Conservation (phyloP, 2,797 vertebrate species). For the Chaetophractus vellerosus region DNA sequence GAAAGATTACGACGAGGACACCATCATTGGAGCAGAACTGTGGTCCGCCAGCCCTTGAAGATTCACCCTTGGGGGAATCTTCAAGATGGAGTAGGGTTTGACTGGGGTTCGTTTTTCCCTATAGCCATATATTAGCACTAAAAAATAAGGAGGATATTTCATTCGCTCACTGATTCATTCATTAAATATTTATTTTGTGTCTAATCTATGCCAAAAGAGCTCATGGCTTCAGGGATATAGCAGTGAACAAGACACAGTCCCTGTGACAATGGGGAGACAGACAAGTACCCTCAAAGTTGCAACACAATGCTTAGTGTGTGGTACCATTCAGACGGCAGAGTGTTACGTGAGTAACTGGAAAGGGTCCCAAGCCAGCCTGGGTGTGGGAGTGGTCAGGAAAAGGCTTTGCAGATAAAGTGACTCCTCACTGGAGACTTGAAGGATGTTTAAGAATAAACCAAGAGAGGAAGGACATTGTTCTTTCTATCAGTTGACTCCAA, state of each 20-base stretch:
- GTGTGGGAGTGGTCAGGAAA: not conserved
- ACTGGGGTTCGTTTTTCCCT: not conserved
- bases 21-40: not conserved
- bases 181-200: not conserved
- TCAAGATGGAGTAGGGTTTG: not conserved
- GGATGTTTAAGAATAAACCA: not conserved
- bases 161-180: not conserved
- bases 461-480: not conserved
- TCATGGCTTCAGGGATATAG: not conserved
- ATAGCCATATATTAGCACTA: not conserved
- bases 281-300: not conserved
- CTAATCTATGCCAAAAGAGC: not conserved
- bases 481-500: not conserved
- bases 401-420: not conserved
- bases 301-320: not conserved
- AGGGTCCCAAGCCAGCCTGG: fast-evolving
- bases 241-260: not conserved
- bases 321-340: not conserved
- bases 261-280: not conserved
- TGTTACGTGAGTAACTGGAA: fast-evolving
- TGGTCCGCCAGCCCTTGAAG: not conserved
- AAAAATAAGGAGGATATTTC: not conserved
- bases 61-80: no score
- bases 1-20: not conserved
- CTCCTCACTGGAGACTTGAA: not conserved